Evolutionary conservation across 2,888 invertebrate genomes (phyloP).

Genomic region (Cheilosia grossa): DNA sequence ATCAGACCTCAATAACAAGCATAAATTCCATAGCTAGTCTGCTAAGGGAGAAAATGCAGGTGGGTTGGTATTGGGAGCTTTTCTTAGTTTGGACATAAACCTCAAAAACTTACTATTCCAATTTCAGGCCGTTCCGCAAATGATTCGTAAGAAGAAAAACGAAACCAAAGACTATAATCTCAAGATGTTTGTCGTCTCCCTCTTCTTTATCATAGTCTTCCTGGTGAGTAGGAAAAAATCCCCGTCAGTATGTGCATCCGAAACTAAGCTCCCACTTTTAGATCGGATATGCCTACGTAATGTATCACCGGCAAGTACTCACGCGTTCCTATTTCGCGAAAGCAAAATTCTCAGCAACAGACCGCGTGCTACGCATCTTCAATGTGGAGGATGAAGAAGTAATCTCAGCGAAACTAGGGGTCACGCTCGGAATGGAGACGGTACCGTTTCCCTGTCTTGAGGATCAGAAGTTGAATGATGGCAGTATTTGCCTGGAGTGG

Average conservation of each 20-base stretch:
- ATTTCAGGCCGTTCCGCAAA: constrained; percentile 89
- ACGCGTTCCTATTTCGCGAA: constrained; percentile 92
- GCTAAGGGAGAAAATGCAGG: constrained; percentile 92
- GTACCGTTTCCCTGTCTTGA: constrained; percentile 89
- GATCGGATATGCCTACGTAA: constrained; percentile 92
- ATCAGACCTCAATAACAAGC: constrained; percentile 90
- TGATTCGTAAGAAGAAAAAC: constrained; percentile 88
- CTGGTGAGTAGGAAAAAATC: constrained; percentile 82
- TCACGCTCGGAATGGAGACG: constrained; percentile 86
- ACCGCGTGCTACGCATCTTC: constrained; percentile 89
- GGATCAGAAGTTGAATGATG: constrained; percentile 85
- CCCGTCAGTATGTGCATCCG: not conserved
- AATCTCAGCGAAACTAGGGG: constrained; percentile 86
- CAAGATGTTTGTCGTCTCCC: constrained; percentile 90
- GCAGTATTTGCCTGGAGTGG: constrained; percentile 93
- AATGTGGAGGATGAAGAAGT: constrained; percentile 89
- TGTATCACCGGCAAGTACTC: constrained; percentile 92
- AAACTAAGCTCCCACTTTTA: constrained; percentile 49
- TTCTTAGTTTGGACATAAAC: not conserved
- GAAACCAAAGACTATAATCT: constrained; percentile 90
- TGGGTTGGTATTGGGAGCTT: constrained; percentile 78
- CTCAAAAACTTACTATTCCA: not conserved
- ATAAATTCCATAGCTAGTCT: constrained; percentile 93
- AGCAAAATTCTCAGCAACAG: constrained; percentile 92
- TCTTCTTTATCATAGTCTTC: constrained; percentile 92